A percentile compares a stretch with the other conserved stretches of the same genome.
Conservation (phyloP, 1,140 invertebrate genomes). For the Polypedilum pembai region DNA sequence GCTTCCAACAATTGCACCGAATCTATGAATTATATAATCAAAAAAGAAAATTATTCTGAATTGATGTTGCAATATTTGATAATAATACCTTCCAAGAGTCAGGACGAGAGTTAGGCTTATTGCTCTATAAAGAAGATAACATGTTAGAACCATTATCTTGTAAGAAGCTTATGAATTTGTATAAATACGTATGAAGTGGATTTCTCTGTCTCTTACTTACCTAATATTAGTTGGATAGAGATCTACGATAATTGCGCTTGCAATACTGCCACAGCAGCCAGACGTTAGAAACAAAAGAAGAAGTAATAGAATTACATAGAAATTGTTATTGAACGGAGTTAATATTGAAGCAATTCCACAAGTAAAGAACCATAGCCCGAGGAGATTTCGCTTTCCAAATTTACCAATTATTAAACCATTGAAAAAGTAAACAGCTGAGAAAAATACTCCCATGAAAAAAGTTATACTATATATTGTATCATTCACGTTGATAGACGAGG, state of each 20-base stretch:
- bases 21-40: not conserved
- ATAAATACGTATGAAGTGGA: not conserved
- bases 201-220: not conserved
- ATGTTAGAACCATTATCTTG: not conserved
- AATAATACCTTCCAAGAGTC: not conserved
- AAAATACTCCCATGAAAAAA: not conserved
- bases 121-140: not conserved
- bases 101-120: not conserved
- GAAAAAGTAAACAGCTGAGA: not conserved
- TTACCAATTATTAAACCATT: not conserved
- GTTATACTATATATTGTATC: not conserved
- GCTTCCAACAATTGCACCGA: not conserved
- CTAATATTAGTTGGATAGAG: constrained; percentile 3
- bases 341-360: not conserved
- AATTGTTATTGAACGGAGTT: not conserved
- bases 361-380: not conserved
- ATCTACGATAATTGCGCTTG: not conserved
- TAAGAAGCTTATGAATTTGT: not conserved
- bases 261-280: not conserved
- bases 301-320: not conserved
- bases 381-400: not conserved
- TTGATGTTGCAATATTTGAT: no score
- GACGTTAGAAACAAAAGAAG: not conserved
- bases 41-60: no score
- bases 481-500: not conserved